phyloP scores from a whole-genome alignment of 2,797 vertebrate species.

The Tapirus indicus region DNA sequence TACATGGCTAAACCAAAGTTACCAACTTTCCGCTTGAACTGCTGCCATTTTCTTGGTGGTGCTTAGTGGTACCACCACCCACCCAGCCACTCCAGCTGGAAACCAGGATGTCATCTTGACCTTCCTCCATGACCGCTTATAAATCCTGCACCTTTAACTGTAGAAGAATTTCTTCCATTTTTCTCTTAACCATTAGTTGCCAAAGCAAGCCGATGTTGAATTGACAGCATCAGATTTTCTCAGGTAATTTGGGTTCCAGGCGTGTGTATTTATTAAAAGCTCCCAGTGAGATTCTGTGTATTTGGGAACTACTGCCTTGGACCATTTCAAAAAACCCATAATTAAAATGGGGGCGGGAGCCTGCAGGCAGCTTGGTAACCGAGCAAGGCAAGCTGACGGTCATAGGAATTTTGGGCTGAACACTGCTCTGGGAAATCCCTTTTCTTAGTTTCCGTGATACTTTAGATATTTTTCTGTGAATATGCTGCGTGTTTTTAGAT shows the following conservation, averaged over 20 bases:
- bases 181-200: background rate
- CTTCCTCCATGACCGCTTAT: no score
- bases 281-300: background rate
- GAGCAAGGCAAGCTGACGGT: background rate
- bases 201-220: background rate
- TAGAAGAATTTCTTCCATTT: no score
- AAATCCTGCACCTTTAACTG: no score
- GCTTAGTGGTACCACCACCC: no score
- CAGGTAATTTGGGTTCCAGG: background rate
- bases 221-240: background rate
- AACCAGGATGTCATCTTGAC: no score
- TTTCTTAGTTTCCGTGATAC: background rate
- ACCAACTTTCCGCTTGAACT: no score
- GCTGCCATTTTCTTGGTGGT: no score
- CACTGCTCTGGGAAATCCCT: background rate
- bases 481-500: slow-evolving; percentile 6
- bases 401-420: background rate
- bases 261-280: background rate
- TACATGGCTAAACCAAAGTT: no score
- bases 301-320: background rate
- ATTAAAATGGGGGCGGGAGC: background rate
- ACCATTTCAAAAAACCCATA: background rate
- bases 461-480: background rate
- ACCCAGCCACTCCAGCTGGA: no score
- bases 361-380: background rate